Evolutionary conservation across 1,140 invertebrate genomes (phyloP), one percentile per base, ranked within the genome.

Genomic region (Geopemphigus sp.): DNA sequence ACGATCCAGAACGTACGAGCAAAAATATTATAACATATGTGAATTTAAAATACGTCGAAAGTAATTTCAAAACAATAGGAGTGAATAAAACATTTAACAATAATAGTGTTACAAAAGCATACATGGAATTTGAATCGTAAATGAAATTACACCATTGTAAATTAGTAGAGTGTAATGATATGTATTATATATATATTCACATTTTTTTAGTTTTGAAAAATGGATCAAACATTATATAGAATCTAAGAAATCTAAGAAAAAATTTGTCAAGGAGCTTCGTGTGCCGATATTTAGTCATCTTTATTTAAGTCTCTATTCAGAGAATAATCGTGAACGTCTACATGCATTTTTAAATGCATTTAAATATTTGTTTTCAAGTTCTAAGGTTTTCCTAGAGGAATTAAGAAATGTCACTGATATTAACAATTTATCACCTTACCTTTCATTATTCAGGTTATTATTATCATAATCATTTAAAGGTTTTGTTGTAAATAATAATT

Each of bases 251-350:
- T n/a, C 5, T 50, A 14, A 11, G 1, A 59, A 50, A 78, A 61
- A 63, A 19, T 47, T 5, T 26, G 24, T 78, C 11, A 59, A 8
- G 15, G 26, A 47, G 19, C 26, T 78, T 1, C 32, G 57, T 26
- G 17, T 78, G 47, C 74, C 74, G 47, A 61, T 78, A 15, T 78
- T 61, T 29, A 26, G 74, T 50, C 74, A 78, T 50, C 45, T 78
- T 47, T 78, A 78, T 63, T 63, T 78, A 61, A n/a, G 14, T 78
- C 6, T 78, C 19, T 59, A 78, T 47, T 61, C 32, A 47, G 15
- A 45, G 29, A 1, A 5, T 14, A 47, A 45, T 26, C 54, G 14
- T 50, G 10, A 26, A 19, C n/a, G 19, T 5, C 17, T 78, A n/a
- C 39, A 8, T 15, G 17, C 12, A 26, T 63, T 78, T 63, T 78